These are phyloP conservation scores for Gracilinanus agilis DNA, from an alignment of 2,113 vertebrate genomes.

Conservation along the genomic window DNA sequence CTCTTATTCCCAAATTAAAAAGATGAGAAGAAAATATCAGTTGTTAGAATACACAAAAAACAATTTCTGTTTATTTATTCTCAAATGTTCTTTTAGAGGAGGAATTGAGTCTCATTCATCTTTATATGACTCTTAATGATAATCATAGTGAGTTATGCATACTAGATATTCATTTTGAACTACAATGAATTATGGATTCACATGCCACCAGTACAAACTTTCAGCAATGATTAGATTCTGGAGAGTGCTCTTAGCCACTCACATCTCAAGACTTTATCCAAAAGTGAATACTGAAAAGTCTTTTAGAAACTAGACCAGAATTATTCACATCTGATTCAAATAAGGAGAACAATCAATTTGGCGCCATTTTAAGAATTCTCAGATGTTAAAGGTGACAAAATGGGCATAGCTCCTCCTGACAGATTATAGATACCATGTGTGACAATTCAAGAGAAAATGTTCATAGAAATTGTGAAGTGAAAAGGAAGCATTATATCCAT, in stretches of 20 bases:
- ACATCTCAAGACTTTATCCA: constrained; percentile 54
- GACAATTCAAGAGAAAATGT: constrained; percentile 75
- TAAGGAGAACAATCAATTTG: constrained; percentile 75
- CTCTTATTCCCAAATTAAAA: not conserved
- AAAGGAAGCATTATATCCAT: constrained; percentile 75
- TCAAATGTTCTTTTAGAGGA: not conserved
- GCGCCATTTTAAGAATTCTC: constrained; percentile 61
- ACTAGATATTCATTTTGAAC: constrained; percentile 31
- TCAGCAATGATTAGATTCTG: constrained; percentile 39
- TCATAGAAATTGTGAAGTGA: constrained; percentile 73
- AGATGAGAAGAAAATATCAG: not conserved
- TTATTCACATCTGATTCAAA: constrained; percentile 68
- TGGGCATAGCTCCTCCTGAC: constrained; percentile 72
- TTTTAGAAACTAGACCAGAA: constrained; percentile 57
- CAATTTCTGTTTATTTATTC: not conserved
- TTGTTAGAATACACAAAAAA: constrained; percentile 1
- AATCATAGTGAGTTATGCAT: constrained; percentile 18
- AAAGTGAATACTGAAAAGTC: constrained; percentile 56
- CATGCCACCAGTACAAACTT: constrained; percentile 38
- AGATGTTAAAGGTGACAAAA: constrained; percentile 81
- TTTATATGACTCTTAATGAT: not conserved
- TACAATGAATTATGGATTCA: constrained; percentile 52
- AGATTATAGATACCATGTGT: constrained; percentile 78
- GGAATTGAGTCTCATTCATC: not conserved
- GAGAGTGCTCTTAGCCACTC: constrained; percentile 39